Evolutionary conservation across 2,797 vertebrate genomes (phyloP), one percentile per base, ranked within the genome.

Genomic region (Hipposideros larvatus): DNA sequence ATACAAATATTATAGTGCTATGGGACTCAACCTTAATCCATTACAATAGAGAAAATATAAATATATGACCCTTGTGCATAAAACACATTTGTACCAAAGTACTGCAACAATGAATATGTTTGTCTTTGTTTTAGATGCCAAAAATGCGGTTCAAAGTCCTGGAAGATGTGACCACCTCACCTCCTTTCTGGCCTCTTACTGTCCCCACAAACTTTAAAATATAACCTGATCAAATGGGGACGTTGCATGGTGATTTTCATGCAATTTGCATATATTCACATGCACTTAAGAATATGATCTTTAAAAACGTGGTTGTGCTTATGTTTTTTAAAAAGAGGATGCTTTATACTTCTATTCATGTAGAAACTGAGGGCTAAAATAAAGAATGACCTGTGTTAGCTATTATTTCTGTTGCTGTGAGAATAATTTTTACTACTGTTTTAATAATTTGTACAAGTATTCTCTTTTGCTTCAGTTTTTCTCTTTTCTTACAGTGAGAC

Each of bases 111-210:
- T 92, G 92, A 34, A 66, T 91, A 93, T 14, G n/a, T 73, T 94
- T 93, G 84, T 55, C 95, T 98, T 98, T 98, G 77, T 96, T 98
- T 98, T 95, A 87, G 78, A 97, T 79, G 94, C 80, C 87, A 98
- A 97, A 98, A 97, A 87, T 92, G 48, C 94, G 77, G 89, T 96
- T 95, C 71, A 97, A 5, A 96, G 78, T 15, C 57, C 85, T 61
- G 3, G 34, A 26, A 88, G 83, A 93, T 65, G 73, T 93, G 88
- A 89, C 51, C 90, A 94, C 26, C 34, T 2, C 7, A 92, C 65
- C 48, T 96, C 18, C 65, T 91, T 91, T 88, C 83, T 93, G 74
- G 31, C 79, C 73, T 93, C 84, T 53, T 93, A 43, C 22, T 96
- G 22, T 70, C 22, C 21, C 37, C 10, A 0, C 16, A 70, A 96